Evolutionary conservation across 2,888 invertebrate species (phyloP).

Genomic region (Drosophila kanekoi): DNA sequence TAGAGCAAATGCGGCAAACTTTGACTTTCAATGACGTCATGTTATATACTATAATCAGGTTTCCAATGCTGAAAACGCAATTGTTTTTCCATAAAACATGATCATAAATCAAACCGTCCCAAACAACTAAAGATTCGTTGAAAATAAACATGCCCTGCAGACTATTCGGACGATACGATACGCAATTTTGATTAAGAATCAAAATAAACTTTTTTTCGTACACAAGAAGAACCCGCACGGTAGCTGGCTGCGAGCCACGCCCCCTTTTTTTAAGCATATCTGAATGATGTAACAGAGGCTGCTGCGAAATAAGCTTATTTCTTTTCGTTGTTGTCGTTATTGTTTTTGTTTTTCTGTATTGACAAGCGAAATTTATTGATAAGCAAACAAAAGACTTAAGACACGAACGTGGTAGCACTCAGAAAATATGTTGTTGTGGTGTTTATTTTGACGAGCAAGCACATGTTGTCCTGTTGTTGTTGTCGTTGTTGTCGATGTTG

Average conservation of each 20-base stretch:
- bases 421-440: constrained; percentile 15
- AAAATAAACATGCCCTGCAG: constrained; percentile 37
- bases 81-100: constrained; percentile 19
- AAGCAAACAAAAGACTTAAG: constrained; percentile 69
- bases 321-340: neutral
- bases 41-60: constrained; percentile 24
- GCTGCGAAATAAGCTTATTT: constrained; percentile 2
- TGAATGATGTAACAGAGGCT: constrained; percentile 26
- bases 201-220: neutral
- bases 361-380: constrained; percentile 15
- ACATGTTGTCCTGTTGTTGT: constrained; percentile 3
- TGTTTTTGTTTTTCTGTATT: constrained; percentile 16
- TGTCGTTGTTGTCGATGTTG: constrained; percentile 11
- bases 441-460: constrained; percentile 14
- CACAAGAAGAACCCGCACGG: neutral
- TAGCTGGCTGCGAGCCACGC: constrained; percentile 13
- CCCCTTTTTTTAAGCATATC: neutral
- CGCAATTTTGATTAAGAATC: constrained; percentile 40
- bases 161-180: constrained; percentile 17
- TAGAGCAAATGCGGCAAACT: neutral
- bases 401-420: constrained; percentile 45
- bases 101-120: constrained; percentile 32
- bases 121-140: constrained; percentile 13
- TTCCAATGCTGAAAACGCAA: constrained; percentile 36
- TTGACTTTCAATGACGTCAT: constrained; percentile 31